Evolutionary conservation across 2,888 invertebrate genomes (phyloP), one percentile per base, ranked within the genome.

Genomic region (Formica aserva): DNA sequence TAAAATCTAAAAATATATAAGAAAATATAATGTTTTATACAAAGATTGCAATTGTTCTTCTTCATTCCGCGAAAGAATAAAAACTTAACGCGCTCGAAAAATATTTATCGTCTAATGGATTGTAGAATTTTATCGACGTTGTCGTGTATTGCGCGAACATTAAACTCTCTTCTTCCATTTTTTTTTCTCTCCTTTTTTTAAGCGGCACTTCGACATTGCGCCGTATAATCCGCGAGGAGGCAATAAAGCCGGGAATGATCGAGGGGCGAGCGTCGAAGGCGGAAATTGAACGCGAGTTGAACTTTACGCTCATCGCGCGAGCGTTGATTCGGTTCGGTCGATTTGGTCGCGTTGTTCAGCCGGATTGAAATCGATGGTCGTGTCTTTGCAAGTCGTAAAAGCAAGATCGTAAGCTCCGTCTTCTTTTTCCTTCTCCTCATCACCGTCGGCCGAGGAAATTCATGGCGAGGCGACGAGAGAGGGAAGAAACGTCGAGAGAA

Each of bases 201-300:
- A 77, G n/a, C 77, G 9, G 67, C 77, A 41, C 55, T 29, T 77
- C 55, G 77, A 77, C 72, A 74, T 80, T 26, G 26, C 35, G 75
- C 52, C 29, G 71, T 63, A 69, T 72, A 82, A 63, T 57, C 26
- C 26, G 48, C 62, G 65, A 63, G 71, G 67, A 78, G 48, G 78
- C 52, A 65, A 76, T 84, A 80, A 85, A 85, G 83, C 80, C 76
- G 75, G 57, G 81, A 86, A 82, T 67, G 77, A 72, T 62, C 38
- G 65, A 66, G 52, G 74, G 69, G 41, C 63, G 69, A 71, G 71
- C 26, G 63, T 26, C 52, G 83, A 80, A 85, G 85, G 71, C 88
- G 90, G 90, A 91, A 92, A 91, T 91, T 89, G 90, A 90, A 90
- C 88, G 88, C 87, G 72, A 85, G 86, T 86, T 67, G 67, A 84